Evolutionary conservation across 2,888 invertebrate species (phyloP).

Genomic region (Lithophane socia): DNA sequence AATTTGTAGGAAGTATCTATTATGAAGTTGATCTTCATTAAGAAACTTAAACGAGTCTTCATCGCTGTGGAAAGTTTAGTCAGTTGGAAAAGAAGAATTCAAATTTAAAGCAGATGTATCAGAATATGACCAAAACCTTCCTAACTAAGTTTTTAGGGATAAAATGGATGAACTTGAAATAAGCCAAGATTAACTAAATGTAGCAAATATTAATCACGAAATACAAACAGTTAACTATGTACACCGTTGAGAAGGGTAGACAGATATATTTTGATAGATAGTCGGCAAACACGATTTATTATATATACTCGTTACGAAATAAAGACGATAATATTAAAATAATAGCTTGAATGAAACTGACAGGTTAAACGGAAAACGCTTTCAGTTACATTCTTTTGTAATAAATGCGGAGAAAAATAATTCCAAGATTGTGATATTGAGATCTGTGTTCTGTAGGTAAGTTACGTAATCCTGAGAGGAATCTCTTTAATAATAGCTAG

Average conservation of each 20-base stretch:
- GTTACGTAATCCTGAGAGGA: slow-evolving; percentile 33
- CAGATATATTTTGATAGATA: slow-evolving; percentile 63
- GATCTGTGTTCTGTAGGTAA: slow-evolving; percentile 25
- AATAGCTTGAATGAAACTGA: slow-evolving; percentile 62
- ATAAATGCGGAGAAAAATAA: slow-evolving; percentile 48
- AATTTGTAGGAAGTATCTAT: slow-evolving; percentile 1
- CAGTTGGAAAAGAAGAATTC: slow-evolving; percentile 32
- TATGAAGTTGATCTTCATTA: slow-evolving; percentile 2
- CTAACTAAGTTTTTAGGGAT: slow-evolving; percentile 29
- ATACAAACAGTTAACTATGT: slow-evolving; percentile 58
- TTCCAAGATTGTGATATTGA: slow-evolving; percentile 39
- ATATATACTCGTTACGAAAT: slow-evolving; percentile 50
- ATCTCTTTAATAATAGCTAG: slow-evolving; percentile 23
- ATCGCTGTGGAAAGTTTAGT: slow-evolving; percentile 14
- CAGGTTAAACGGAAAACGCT: slow-evolving; percentile 59
- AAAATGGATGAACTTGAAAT: slow-evolving; percentile 54
- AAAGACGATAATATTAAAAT: slow-evolving; percentile 54
- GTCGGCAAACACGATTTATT: slow-evolving; percentile 57
- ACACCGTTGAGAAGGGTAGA: slow-evolving; percentile 57
- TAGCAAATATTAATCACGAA: slow-evolving; percentile 64
- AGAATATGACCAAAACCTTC: slow-evolving; percentile 1
- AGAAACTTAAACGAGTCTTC: slow-evolving; percentile 21
- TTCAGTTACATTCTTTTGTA: slow-evolving; percentile 55
- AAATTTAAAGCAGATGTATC: slow-evolving; percentile 15
- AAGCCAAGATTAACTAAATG: slow-evolving; percentile 58